Evolutionary conservation across 2,797 vertebrate genomes (phyloP), one percentile per base, ranked within the genome.

Genomic region (Luscinia megarhynchos): DNA sequence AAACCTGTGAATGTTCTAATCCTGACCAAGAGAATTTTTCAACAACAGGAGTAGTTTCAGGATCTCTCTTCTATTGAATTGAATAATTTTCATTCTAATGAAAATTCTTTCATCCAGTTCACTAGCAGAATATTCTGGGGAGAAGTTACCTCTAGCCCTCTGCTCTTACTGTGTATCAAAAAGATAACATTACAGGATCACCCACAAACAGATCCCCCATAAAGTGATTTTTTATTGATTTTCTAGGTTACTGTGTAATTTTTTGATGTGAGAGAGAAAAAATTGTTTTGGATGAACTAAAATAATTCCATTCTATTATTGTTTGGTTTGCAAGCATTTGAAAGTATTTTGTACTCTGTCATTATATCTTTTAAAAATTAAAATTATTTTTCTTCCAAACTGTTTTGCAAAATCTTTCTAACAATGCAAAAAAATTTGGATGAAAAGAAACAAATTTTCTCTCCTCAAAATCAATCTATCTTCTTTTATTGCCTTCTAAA

Each of bases 51-150:
- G 12, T 46, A 18, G 32, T 41, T 66, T 66, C 4, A 15, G 32
- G 36, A 61, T 11, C 23, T 86, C 59, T 69, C 11, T 51, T 76
- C 97, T 96, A 97, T 96, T 98, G 97, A 98, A 97, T 87, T 96
- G 69, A 96, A 93, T 97, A 96, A 94, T 23, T 46, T 98, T 98
- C 7, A 57, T 97, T 97, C 96, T 89, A 96, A 94, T 97, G 96
- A 98, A 98, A 98, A 97, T 98, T 98, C 96, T 98, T 98, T 98
- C 97, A 97, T 97, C 97, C 97, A 95, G 88, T 96, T 95, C 94
- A 95, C 95, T 45, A 97, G 96, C 95, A 98, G 97, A 98, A 98
- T 97, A 97, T 95, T 90, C 46, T 57, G 62, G 20, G 95, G 96
- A 96, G 97, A 79, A 80, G 76, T 95, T 95, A 62, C 72, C 95